These are phyloP conservation scores for Prosopocoilus inquinatus DNA, from an alignment of 2,888 invertebrate genomes.

Conservation along the genomic window DNA sequence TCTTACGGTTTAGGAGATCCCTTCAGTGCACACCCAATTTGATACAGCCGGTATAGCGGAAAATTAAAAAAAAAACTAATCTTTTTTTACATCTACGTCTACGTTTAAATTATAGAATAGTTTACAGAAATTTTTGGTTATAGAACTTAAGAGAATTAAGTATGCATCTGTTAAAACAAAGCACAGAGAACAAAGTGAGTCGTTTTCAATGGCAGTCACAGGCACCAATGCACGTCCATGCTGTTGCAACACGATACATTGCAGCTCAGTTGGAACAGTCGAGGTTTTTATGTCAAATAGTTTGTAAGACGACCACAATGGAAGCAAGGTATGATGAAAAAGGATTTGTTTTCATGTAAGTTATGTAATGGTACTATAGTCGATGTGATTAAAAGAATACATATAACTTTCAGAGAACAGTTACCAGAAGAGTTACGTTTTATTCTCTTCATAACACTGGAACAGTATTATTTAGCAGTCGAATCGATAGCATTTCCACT, in stretches of 20 bases:
- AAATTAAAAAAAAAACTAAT: too few relatives aligned
- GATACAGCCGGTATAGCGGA: too few relatives aligned
- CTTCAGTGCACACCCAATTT: too few relatives aligned
- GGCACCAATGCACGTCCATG: constrained; percentile 72
- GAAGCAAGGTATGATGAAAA: constrained; percentile 68
- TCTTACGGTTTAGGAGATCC: too few relatives aligned
- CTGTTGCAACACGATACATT: constrained; percentile 78
- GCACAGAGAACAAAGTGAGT: constrained; percentile 52
- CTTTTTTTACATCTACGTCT: too few relatives aligned
- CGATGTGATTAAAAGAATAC: not conserved
- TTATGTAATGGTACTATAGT: constrained; percentile 18
- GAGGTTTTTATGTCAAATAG: constrained; percentile 71
- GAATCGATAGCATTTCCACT: constrained; percentile 79
- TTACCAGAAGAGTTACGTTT: constrained; percentile 67
- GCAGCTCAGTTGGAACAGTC: constrained; percentile 79
- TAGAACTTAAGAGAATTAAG: constrained; percentile 83
- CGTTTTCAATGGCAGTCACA: constrained; percentile 55
- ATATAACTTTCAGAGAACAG: constrained; percentile 62
- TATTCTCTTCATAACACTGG: constrained; percentile 74
- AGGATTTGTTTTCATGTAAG: constrained; percentile 78
- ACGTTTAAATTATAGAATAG: not conserved
- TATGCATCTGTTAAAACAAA: constrained; percentile 75
- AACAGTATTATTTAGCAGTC: constrained; percentile 77
- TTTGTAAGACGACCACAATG: constrained; percentile 67
- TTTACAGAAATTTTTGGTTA: constrained; percentile 17